phyloP scores from a whole-genome alignment of 2,888 invertebrate species.

The Uropetala carovei region DNA sequence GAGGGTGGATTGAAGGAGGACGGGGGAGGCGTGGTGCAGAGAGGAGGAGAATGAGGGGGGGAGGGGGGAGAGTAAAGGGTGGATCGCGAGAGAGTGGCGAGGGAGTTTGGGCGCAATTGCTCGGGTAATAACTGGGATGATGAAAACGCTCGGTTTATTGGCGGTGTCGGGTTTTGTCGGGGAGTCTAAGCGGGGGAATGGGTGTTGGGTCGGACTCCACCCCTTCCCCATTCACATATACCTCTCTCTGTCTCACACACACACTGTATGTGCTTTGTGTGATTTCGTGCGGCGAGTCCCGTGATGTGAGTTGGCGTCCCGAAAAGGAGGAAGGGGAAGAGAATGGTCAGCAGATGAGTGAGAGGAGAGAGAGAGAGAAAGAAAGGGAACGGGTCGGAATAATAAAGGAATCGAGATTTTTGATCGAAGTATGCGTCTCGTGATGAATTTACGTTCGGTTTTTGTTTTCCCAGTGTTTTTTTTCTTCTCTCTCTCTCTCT shows the following conservation, averaged over 20 bases:
- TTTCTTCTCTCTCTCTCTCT: no score
- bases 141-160: slow-evolving; percentile 63
- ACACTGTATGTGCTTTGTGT: slow-evolving; percentile 52
- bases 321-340: background rate
- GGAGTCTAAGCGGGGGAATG: slow-evolving; percentile 42
- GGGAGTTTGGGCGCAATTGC: slow-evolving; percentile 54
- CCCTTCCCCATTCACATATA: background rate
- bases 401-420: slow-evolving; percentile 4
- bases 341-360: background rate
- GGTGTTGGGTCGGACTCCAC: background rate
- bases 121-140: slow-evolving; percentile 64
- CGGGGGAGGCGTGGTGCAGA: background rate
- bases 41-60: background rate
- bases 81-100: slow-evolving; percentile 19
- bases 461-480: slow-evolving; percentile 26
- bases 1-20: background rate
- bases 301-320: slow-evolving; percentile 37
- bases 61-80: background rate
- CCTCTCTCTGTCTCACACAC: no score
- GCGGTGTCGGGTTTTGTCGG: slow-evolving; percentile 60
- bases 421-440: slow-evolving; percentile 11
- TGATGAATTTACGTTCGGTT: slow-evolving; percentile 37
- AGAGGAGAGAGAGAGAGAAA: background rate
- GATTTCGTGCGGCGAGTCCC: slow-evolving; percentile 61
- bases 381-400: background rate